Conservation (phyloP, 2,888 invertebrate species). For the Cerceris rybyensis region DNA sequence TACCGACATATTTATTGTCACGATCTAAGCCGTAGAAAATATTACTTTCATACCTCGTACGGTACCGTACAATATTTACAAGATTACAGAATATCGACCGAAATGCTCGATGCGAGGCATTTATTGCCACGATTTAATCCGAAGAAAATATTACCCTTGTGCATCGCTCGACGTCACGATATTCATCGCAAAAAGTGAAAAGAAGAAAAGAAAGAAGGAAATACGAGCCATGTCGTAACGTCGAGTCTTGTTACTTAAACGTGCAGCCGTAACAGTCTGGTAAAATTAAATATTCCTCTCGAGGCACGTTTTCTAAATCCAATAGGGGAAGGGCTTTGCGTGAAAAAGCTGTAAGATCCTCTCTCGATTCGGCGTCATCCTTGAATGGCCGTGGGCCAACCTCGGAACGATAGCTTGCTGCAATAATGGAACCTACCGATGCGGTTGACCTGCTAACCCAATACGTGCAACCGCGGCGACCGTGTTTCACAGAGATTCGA, state of each 20-base stretch:
- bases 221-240: no score
- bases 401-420: constrained; percentile 25
- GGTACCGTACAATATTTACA: background rate
- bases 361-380: constrained; percentile 10
- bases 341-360: background rate
- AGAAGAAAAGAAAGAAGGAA: no score
- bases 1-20: background rate
- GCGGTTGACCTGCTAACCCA: constrained; percentile 60
- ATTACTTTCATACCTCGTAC: background rate
- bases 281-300: no score
- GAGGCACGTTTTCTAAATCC: no score
- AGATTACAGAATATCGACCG: background rate
- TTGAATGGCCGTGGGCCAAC: constrained; percentile 48
- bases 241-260: no score
- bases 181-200: no score
- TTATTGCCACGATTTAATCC: background rate
- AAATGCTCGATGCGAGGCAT: background rate
- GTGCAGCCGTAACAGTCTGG: no score
- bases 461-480: constrained; percentile 54
- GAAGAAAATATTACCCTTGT: no score
- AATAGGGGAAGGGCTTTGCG: no score
- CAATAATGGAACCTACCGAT: constrained; percentile 46
- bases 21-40: background rate
- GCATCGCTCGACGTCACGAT: no score
- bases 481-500: constrained; percentile 20